Conservation (phyloP, 2,113 vertebrate species). For the Lagopus leucura region DNA sequence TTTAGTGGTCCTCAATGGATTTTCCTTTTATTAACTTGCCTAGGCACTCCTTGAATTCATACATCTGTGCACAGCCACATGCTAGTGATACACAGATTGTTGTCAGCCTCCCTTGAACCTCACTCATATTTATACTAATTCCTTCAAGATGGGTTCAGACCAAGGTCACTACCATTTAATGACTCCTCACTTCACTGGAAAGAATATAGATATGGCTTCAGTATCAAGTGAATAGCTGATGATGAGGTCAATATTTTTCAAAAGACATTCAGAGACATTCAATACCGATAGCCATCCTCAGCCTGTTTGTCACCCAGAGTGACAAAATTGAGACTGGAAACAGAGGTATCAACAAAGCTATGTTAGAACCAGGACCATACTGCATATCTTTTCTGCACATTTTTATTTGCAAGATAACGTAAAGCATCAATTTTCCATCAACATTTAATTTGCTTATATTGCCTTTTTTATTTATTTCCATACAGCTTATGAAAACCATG, state of each 20-base stretch:
- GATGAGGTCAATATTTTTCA: background rate
- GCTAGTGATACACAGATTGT: background rate
- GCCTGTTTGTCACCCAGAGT: background rate
- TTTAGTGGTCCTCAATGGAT: background rate
- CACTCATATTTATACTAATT: background rate
- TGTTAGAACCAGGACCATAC: background rate
- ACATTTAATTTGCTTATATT: background rate
- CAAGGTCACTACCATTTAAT: background rate
- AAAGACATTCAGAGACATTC: background rate
- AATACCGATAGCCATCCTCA: background rate
- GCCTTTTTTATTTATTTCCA: background rate
- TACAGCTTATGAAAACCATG: background rate
- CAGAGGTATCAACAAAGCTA: background rate
- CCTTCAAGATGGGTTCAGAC: background rate
- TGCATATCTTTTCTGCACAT: background rate
- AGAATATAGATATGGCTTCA: background rate
- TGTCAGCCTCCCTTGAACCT: background rate
- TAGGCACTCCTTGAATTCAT: background rate
- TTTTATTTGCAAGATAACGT: background rate
- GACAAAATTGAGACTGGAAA: background rate
- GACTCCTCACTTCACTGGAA: background rate
- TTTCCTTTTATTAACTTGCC: background rate
- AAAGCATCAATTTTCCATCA: background rate
- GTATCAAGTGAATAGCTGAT: background rate
- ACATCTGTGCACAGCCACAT: background rate